Conservation (phyloP, 2,888 invertebrate genomes). For the Pammene fasciana region DNA sequence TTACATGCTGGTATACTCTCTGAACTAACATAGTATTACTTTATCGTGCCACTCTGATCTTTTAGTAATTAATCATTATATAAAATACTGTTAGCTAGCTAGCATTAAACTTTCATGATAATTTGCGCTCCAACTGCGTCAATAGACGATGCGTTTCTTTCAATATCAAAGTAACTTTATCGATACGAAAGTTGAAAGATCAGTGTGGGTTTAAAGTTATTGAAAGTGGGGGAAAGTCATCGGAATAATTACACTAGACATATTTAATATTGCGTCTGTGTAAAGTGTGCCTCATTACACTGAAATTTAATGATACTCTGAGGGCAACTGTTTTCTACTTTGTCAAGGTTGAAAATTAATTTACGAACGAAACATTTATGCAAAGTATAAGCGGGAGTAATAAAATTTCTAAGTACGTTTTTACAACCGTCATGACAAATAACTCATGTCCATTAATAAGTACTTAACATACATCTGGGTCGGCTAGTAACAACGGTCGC, state of each 20-base stretch:
- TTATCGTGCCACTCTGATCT: slow-evolving; percentile 31
- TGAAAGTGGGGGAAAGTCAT: slow-evolving; percentile 28
- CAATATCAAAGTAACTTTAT: slow-evolving; percentile 11
- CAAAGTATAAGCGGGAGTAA: too few relatives aligned
- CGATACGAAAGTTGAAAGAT: slow-evolving; percentile 16
- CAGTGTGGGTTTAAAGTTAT: slow-evolving; percentile 25
- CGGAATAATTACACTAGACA: background rate
- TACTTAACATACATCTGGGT: background rate
- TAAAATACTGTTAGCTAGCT: slow-evolving; percentile 18
- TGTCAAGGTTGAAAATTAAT: background rate
- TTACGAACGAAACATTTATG: background rate
- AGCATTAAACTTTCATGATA: slow-evolving; percentile 24
- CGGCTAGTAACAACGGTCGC: slow-evolving; percentile 1
- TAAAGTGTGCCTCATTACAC: background rate
- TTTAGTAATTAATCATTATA: slow-evolving; percentile 13
- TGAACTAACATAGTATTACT: slow-evolving; percentile 23
- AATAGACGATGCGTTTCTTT: slow-evolving; percentile 24
- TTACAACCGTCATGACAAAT: too few relatives aligned
- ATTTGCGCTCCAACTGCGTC: slow-evolving; percentile 19
- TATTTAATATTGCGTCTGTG: background rate
- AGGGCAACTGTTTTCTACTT: background rate
- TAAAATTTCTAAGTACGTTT: too few relatives aligned
- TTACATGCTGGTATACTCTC: slow-evolving; percentile 23
- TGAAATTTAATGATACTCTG: background rate
- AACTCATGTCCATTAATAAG: too few relatives aligned